Percentiles rank a stretch among this genome's conserved stretches.
Conservation (phyloP, 2,113 vertebrate species). For the Hypomesus transpacificus region DNA sequence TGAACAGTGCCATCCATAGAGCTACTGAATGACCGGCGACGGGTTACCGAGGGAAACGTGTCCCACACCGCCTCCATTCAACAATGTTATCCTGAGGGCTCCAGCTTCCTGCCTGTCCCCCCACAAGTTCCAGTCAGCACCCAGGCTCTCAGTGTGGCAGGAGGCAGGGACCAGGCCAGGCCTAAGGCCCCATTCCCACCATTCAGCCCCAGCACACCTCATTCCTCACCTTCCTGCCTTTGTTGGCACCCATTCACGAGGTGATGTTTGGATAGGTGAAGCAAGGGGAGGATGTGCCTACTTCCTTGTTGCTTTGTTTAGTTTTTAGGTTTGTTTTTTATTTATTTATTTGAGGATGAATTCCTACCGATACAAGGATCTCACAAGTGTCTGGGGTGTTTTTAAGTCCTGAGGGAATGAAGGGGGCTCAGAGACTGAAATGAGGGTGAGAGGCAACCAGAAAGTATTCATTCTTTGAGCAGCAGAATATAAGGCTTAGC, state of each 20-base stretch:
- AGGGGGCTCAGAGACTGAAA: conserved; percentile 31
- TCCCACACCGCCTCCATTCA: conserved; percentile 52
- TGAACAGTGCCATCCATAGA: conserved; percentile 52
- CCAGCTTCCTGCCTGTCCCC: conserved; percentile 66
- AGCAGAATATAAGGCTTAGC: conserved; percentile 14
- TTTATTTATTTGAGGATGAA: conserved; percentile 20
- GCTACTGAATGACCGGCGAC: conserved; percentile 41
- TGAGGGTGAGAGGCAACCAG: conserved; percentile 5
- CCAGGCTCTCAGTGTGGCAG: conserved; percentile 65
- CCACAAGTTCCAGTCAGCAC: conserved; percentile 58
- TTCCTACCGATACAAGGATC: conserved; percentile 21
- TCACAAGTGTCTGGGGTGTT: conserved; percentile 15
- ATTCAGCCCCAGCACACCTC: conserved; percentile 49
- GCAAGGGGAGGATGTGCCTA: conserved; percentile 59
- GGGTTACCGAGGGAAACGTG: conserved; percentile 58
- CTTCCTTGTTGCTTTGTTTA: conserved; percentile 69
- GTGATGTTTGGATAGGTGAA: conserved; percentile 62
- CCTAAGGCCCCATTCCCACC: conserved; percentile 58
- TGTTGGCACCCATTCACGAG: conserved; percentile 64
- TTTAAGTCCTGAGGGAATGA: neutral
- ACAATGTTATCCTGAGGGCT: conserved; percentile 72
- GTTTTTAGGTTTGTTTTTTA: neutral
- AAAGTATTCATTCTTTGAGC: conserved; percentile 29
- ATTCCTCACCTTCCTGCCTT: conserved; percentile 72
- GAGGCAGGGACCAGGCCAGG: conserved; percentile 40